A percentile compares a stretch with the other conserved stretches of the same genome.
Conservation (phyloP, 2,888 invertebrate species). For the Beris morrisii region DNA sequence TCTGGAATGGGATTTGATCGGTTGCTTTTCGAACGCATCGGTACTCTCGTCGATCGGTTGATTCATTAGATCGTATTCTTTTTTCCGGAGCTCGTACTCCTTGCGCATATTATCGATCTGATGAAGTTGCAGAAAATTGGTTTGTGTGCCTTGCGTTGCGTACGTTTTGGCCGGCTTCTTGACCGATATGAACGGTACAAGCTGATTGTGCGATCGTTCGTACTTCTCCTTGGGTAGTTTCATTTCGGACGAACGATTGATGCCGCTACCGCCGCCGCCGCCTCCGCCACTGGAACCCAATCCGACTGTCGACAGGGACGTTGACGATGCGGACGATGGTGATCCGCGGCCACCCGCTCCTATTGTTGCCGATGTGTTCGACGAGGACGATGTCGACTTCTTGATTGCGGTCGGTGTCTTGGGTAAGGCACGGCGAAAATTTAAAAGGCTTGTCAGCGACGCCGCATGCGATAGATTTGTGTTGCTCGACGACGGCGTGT, state of each 20-base stretch:
- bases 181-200: slow-evolving; percentile 16
- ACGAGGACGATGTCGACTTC: too few relatives aligned
- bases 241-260: background rate
- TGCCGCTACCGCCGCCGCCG: too few relatives aligned
- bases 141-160: slow-evolving; percentile 46
- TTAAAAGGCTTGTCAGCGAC: slow-evolving; percentile 33
- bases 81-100: slow-evolving; percentile 45
- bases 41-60: slow-evolving; percentile 47
- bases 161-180: slow-evolving; percentile 38
- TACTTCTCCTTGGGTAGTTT: slow-evolving; percentile 20
- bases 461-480: slow-evolving; percentile 29
- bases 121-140: slow-evolving; percentile 49
- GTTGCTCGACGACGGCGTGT: slow-evolving; percentile 42
- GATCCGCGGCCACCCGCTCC: too few relatives aligned
- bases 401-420: slow-evolving; percentile 10
- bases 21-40: slow-evolving; percentile 44
- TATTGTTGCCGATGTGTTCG: background rate
- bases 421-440: slow-evolving; percentile 23
- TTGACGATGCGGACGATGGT: too few relatives aligned
- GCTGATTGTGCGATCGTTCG: slow-evolving; percentile 8
- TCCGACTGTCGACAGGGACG: too few relatives aligned
- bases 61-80: slow-evolving; percentile 40
- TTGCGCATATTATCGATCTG: slow-evolving; percentile 48
- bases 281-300: too few relatives aligned
- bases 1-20: slow-evolving; percentile 49